Evolutionary conservation across 2,888 invertebrate species (phyloP).

Genomic region (Xestia sexstrigata): DNA sequence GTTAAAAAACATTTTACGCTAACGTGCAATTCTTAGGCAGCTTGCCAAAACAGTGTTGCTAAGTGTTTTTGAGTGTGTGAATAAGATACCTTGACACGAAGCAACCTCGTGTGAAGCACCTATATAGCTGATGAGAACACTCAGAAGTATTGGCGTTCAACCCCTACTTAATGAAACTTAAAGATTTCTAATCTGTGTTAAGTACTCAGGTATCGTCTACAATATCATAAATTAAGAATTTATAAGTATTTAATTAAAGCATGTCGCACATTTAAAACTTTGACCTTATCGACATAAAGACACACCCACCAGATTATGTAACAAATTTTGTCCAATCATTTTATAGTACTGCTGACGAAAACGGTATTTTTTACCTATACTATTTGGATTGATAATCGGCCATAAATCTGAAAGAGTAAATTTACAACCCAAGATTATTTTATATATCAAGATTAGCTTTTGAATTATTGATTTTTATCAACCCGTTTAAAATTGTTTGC

Average conservation of each 20-base stretch:
- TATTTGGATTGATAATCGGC: conserved; percentile 26
- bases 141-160: neutral
- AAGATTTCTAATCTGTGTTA: neutral
- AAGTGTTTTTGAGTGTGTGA: conserved; percentile 32
- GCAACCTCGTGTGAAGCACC: conserved; percentile 27
- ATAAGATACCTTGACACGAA: conserved; percentile 29
- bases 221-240: neutral
- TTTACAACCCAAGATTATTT: conserved; percentile 46
- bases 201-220: neutral
- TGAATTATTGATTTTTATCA: conserved; percentile 39
- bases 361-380: conserved; percentile 4
- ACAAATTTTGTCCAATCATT: neutral
- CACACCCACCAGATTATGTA: conserved; percentile 21
- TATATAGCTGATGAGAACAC: neutral
- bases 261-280: neutral
- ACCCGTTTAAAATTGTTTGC: conserved; percentile 27
- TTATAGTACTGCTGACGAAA: neutral
- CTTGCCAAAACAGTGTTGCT: conserved; percentile 54
- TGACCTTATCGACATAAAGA: neutral
- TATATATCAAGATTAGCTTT: conserved; percentile 17
- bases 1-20: conserved; percentile 25
- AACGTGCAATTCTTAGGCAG: conserved; percentile 40
- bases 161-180: neutral
- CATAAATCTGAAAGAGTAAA: conserved; percentile 42
- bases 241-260: neutral